Evolutionary conservation across 92 coral and sea anemone genomes (phyloP).

Genomic region (Parazoanthus swiftii): DNA sequence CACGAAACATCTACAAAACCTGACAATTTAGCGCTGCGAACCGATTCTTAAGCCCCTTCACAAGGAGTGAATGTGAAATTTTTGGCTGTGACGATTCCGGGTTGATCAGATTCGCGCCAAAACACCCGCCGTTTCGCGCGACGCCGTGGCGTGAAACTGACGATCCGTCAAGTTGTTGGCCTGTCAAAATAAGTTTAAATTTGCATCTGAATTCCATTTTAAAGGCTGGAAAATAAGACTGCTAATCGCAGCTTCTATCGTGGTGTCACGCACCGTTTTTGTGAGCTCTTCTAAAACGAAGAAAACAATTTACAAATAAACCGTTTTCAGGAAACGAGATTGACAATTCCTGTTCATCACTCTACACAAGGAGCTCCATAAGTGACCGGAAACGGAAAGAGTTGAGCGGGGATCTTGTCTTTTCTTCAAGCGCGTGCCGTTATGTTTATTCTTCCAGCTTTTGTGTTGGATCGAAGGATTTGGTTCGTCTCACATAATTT

Average conservation of each 20-base stretch:
- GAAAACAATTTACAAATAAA: slow-evolving; percentile 8
- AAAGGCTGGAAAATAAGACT: neutral
- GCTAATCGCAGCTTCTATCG: slow-evolving; percentile 4
- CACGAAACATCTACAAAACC: slow-evolving; percentile 36
- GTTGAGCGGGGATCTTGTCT: slow-evolving; percentile 14
- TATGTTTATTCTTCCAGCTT: slow-evolving; percentile 26
- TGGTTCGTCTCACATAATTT: slow-evolving; percentile 19
- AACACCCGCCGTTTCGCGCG: slow-evolving; percentile 28
- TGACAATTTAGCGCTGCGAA: neutral
- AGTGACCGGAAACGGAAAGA: slow-evolving; percentile 32
- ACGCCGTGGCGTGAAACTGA: slow-evolving; percentile 13
- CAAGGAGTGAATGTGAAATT: neutral
- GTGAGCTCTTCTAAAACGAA: slow-evolving; percentile 39
- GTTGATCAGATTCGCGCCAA: slow-evolving; percentile 40
- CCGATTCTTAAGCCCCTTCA: neutral
- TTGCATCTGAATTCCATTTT: slow-evolving; percentile 15
- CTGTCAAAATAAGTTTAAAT: slow-evolving; percentile 17
- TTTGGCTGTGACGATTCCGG: neutral
- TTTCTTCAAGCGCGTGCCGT: slow-evolving; percentile 42
- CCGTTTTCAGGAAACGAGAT: slow-evolving; percentile 14
- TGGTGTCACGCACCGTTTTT: slow-evolving; percentile 25
- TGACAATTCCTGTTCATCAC: neutral
- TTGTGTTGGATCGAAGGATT: slow-evolving; percentile 26
- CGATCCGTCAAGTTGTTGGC: neutral
- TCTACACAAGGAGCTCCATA: neutral